These are phyloP conservation scores for Nomada flava DNA, from an alignment of 2,888 invertebrate species.

Conservation along the genomic window DNA sequence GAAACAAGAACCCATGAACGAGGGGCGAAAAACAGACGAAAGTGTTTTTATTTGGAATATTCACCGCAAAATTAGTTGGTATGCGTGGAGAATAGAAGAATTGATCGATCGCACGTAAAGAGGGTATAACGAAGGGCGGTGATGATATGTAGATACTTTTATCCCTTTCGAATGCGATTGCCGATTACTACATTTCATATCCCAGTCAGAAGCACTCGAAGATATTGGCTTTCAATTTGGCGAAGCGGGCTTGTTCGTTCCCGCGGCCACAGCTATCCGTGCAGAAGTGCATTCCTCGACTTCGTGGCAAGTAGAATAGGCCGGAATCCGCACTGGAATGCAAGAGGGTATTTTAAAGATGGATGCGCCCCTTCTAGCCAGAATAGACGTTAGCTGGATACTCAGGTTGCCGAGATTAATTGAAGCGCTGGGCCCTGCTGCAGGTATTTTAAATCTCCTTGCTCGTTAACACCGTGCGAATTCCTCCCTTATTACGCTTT, in stretches of 20 bases:
- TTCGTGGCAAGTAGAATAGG: slow-evolving; percentile 31
- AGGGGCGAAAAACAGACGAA: no score
- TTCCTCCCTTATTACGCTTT: slow-evolving; percentile 13
- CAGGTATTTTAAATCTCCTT: slow-evolving; percentile 33
- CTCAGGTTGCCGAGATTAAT: slow-evolving; percentile 47
- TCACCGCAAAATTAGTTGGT: no score
- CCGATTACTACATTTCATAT: slow-evolving; percentile 60
- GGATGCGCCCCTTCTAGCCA: neutral
- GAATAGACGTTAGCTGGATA: slow-evolving; percentile 27
- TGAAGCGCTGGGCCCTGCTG: slow-evolving; percentile 15
- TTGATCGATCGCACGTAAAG: slow-evolving; percentile 34
- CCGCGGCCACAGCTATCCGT: slow-evolving; percentile 20
- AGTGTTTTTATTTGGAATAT: no score
- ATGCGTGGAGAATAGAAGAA: slow-evolving; percentile 6
- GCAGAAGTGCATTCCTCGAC: slow-evolving; percentile 40
- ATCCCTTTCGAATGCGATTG: slow-evolving; percentile 15
- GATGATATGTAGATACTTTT: slow-evolving; percentile 46
- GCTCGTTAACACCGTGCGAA: slow-evolving; percentile 31
- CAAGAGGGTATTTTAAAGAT: slow-evolving; percentile 43
- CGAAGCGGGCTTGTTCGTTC: slow-evolving; percentile 22
- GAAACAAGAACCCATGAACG: no score
- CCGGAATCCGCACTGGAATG: slow-evolving; percentile 43
- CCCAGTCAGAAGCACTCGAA: slow-evolving; percentile 14
- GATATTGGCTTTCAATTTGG: slow-evolving; percentile 62
- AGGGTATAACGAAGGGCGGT: neutral